Conservation (phyloP, 2,113 vertebrate species). For the Axis porcinus region DNA sequence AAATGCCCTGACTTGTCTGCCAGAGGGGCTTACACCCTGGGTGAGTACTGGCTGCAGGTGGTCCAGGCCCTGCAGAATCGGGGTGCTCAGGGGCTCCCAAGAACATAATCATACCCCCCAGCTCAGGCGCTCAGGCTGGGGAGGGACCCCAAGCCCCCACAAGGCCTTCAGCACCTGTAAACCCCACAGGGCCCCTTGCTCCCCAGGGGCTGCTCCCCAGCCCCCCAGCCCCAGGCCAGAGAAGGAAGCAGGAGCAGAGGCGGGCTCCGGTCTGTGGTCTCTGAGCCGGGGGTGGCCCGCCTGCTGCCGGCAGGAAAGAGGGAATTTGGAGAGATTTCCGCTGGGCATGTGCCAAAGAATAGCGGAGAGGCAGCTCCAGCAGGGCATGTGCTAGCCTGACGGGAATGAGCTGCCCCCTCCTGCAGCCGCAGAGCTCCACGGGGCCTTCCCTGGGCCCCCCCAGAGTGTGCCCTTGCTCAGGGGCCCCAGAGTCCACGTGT, state of each 20-base stretch:
- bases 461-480: not conserved
- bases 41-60: not conserved
- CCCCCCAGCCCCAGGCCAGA: not conserved
- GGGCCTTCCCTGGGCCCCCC: not conserved
- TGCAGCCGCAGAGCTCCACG: not conserved
- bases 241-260: conserved; percentile 46
- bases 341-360: conserved; percentile 65
- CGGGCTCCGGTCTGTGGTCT: conserved; percentile 45
- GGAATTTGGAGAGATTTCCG: conserved; percentile 77
- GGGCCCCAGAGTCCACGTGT: not conserved
- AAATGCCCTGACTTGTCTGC: not conserved
- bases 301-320: conserved; percentile 71
- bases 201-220: not conserved
- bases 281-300: conserved; percentile 64
- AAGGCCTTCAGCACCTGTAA: not conserved
- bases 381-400: conserved; percentile 59
- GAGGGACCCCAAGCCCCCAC: not conserved
- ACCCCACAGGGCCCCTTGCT: not conserved
- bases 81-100: not conserved
- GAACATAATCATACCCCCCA: not conserved
- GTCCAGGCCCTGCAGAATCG: not conserved
- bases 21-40: fast-evolving
- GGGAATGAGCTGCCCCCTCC: conserved; percentile 15
- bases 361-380: conserved; percentile 16
- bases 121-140: not conserved